phyloP scores from a whole-genome alignment of 1,140 invertebrate genomes.

The Pseudomyrmex cubaensis region DNA sequence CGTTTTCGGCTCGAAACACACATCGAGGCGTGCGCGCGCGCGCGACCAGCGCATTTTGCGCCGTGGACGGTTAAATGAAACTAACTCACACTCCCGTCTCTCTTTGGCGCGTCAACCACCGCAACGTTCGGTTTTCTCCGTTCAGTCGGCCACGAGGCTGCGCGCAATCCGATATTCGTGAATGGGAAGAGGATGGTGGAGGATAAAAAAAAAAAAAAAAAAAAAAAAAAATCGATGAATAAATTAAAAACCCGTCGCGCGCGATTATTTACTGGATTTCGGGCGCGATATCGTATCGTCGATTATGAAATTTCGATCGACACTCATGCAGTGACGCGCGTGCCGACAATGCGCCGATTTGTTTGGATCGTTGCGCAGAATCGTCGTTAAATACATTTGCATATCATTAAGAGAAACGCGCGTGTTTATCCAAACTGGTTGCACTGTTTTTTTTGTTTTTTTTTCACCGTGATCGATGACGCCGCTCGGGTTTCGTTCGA shows the following conservation, averaged over 20 bases:
- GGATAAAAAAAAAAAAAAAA: constrained; percentile 24
- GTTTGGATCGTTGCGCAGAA: constrained; percentile 16
- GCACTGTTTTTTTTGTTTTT: constrained; percentile 10
- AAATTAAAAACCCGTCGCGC: constrained; percentile 64
- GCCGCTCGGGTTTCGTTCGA: background rate
- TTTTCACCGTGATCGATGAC: constrained; percentile 40
- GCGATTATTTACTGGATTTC: background rate
- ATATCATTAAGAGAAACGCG: constrained; percentile 45
- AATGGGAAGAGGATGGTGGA: too few species aligned
- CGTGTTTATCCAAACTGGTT: constrained; percentile 52
- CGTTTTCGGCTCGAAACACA: constrained; percentile 49
- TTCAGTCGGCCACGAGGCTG: background rate
- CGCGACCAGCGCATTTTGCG: background rate
- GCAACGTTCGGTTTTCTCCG: constrained; percentile 1
- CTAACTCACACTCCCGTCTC: constrained; percentile 34
- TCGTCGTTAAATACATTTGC: constrained; percentile 59
- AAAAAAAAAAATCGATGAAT: constrained; percentile 72
- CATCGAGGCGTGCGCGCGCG: constrained; percentile 15
- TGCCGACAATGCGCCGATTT: constrained; percentile 5
- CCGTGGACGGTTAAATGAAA: constrained; percentile 67
- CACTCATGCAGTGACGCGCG: background rate
- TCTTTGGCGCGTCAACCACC: background rate
- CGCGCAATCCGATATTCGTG: constrained; percentile 63
- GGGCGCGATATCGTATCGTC: constrained; percentile 5
- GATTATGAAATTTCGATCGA: constrained; percentile 49